phyloP scores from a whole-genome alignment of 1,140 invertebrate species.

The Leptopilina boulardi region DNA sequence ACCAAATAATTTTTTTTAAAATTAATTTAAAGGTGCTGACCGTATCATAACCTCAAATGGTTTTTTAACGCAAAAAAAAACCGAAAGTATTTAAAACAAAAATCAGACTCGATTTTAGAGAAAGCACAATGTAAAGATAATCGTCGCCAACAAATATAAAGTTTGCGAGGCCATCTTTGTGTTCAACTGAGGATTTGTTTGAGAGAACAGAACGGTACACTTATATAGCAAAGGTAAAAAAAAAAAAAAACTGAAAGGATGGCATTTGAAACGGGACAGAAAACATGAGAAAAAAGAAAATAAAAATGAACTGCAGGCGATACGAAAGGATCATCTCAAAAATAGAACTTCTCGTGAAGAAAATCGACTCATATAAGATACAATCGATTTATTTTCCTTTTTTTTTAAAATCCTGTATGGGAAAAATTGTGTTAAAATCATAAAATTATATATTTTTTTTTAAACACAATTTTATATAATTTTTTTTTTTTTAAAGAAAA shows the following conservation, averaged over 20 bases:
- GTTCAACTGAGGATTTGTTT: slow-evolving; percentile 20
- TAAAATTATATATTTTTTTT: too few species aligned
- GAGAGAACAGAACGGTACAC: not conserved
- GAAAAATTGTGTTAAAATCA: too few species aligned
- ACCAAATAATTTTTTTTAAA: too few species aligned
- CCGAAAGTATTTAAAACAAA: too few species aligned
- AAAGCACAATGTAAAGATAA: slow-evolving; percentile 51
- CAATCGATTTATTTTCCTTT: not conserved
- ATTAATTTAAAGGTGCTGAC: too few species aligned
- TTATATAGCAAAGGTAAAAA: not conserved
- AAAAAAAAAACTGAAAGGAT: not conserved
- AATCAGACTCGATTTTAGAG: slow-evolving; percentile 43
- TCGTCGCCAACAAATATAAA: slow-evolving; percentile 56
- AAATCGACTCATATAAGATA: slow-evolving; percentile 51
- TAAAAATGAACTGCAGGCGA: slow-evolving; percentile 36
- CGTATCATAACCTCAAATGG: too few species aligned
- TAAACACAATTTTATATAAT: not conserved
- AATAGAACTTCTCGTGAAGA: slow-evolving; percentile 55
- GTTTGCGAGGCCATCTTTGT: slow-evolving; percentile 52
- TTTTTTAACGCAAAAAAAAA: too few species aligned
- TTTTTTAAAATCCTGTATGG: not conserved
- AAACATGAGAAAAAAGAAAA: slow-evolving; percentile 15
- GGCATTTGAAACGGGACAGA: slow-evolving; percentile 20
- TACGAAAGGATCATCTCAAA: slow-evolving; percentile 50
- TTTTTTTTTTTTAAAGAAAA: too few species aligned